A percentile compares a stretch with the other conserved stretches of the same genome.
Evolutionary conservation across 2,888 invertebrate genomes (phyloP).

Genomic region (Apodemia zela): DNA sequence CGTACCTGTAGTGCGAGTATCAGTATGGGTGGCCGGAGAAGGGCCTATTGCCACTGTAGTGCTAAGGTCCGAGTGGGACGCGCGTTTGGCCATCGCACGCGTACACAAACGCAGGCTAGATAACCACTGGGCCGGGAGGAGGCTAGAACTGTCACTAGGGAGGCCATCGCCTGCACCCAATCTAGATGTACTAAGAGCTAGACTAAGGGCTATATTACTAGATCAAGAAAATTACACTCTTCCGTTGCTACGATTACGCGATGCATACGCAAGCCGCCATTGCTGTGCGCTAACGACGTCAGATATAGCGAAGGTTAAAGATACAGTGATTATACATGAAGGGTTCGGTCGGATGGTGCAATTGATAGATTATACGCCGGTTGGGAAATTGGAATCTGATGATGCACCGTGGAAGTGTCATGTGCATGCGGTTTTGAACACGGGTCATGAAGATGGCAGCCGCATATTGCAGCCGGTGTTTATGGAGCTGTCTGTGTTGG

Average conservation of each 20-base stretch:
- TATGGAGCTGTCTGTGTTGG: constrained; percentile 84
- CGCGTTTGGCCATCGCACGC: constrained; percentile 88
- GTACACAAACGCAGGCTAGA: constrained; percentile 90
- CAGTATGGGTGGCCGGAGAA: constrained; percentile 63
- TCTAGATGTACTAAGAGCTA: constrained; percentile 82
- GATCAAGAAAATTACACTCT: constrained; percentile 88
- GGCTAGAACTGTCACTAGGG: constrained; percentile 87
- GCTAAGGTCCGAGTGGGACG: constrained; percentile 85
- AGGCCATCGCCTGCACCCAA: constrained; percentile 82
- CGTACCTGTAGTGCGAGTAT: constrained; percentile 57
- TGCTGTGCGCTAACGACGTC: constrained; percentile 87
- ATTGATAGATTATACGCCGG: constrained; percentile 58
- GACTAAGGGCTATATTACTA: constrained; percentile 86
- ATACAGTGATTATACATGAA: constrained; percentile 81
- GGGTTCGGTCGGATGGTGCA: constrained; percentile 68
- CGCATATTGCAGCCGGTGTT: constrained; percentile 83
- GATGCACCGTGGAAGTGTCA: constrained; percentile 76
- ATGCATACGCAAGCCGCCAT: constrained; percentile 90
- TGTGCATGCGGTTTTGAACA: constrained; percentile 60
- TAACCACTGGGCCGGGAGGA: constrained; percentile 82
- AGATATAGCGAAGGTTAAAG: constrained; percentile 86
- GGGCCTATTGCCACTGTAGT: constrained; percentile 84
- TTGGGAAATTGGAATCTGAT: constrained; percentile 55
- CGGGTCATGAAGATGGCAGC: constrained; percentile 64
- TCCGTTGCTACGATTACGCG: constrained; percentile 90